phyloP scores from a whole-genome alignment of 2,888 invertebrate species.

The Calliscelio sp. region DNA sequence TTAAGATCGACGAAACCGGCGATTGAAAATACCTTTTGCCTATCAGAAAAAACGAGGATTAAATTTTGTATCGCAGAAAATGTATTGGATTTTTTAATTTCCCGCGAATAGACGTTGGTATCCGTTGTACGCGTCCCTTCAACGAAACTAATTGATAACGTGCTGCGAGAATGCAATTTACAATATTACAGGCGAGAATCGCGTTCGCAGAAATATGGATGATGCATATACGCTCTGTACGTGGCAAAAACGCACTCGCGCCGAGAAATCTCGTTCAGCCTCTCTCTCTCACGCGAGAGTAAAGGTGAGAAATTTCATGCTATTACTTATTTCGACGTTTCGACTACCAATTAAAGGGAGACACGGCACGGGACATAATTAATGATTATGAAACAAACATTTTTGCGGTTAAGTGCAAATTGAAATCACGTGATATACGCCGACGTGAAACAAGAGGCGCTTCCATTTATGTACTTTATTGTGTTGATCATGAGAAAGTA shows the following conservation, averaged over 20 bases:
- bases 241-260: constrained; percentile 40
- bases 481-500: not conserved
- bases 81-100: too few species aligned
- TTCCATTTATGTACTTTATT: constrained; percentile 16
- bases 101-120: too few species aligned
- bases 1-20: too few species aligned
- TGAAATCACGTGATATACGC: constrained; percentile 38
- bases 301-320: constrained; percentile 78
- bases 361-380: constrained; percentile 57
- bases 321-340: constrained; percentile 71
- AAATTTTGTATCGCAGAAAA: too few species aligned
- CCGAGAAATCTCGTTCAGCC: constrained; percentile 25
- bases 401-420: constrained; percentile 46
- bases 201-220: constrained; percentile 62
- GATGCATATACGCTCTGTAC: constrained; percentile 52
- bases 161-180: constrained; percentile 65
- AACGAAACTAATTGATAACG: constrained; percentile 68
- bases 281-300: constrained; percentile 69
- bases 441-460: not conserved
- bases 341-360: constrained; percentile 80
- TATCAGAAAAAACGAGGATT: too few species aligned
- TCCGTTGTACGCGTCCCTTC: constrained; percentile 55
- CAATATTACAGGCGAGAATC: constrained; percentile 64
- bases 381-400: constrained; percentile 41
- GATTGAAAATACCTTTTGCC: too few species aligned